Conservation (phyloP, 2,113 vertebrate species). For the Elaphurus davidianus region DNA sequence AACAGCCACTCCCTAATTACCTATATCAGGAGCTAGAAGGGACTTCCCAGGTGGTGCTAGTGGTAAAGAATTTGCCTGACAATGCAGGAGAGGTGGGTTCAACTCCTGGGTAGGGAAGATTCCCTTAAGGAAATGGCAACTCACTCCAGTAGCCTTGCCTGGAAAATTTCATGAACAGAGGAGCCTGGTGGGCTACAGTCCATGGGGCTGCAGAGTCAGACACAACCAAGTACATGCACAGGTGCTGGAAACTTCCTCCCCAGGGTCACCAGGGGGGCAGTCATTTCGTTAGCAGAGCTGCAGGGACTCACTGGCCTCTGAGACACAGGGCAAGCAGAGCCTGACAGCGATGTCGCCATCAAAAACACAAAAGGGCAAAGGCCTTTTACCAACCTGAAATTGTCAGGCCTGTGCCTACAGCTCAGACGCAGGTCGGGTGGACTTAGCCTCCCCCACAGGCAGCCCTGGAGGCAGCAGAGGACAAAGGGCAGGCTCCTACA, state of each 20-base stretch:
- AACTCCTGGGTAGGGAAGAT: background rate
- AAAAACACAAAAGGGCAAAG: background rate
- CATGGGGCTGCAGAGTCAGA: background rate
- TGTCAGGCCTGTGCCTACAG: background rate
- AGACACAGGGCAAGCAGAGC: background rate
- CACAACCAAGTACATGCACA: background rate
- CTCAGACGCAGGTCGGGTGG: background rate
- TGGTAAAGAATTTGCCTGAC: background rate
- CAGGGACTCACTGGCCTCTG: background rate
- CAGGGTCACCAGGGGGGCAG: background rate
- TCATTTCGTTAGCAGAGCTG: background rate
- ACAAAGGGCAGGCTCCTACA: fast-evolving
- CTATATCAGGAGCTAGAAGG: background rate
- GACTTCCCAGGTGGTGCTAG: background rate
- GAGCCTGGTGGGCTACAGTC: background rate
- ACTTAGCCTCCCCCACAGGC: fast-evolving
- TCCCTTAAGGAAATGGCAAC: background rate
- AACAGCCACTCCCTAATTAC: background rate
- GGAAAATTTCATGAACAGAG: background rate
- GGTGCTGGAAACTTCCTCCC: background rate
- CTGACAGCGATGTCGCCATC: background rate
- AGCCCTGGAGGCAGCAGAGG: fast-evolving
- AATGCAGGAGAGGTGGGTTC: background rate
- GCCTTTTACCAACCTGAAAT: background rate
- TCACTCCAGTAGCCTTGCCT: background rate